phyloP scores from a whole-genome alignment of 2,888 invertebrate species.

The Agrochola lota region DNA sequence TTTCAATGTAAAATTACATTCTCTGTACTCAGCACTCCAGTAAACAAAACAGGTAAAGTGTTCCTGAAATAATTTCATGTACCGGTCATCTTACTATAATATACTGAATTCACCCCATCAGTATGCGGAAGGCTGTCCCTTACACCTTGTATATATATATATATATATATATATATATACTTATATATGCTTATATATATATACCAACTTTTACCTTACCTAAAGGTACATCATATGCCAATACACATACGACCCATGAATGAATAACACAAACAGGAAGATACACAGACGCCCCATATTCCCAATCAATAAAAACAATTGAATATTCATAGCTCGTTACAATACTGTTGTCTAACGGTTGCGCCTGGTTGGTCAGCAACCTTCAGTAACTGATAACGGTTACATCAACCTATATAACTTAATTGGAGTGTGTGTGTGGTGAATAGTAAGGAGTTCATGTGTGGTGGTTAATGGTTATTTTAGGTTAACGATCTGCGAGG shows the following conservation, averaged over 20 bases:
- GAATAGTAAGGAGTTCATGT: slow-evolving; percentile 19
- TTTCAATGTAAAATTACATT: too few relatives aligned
- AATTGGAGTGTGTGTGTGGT: slow-evolving; percentile 43
- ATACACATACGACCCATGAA: not conserved
- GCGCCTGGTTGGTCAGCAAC: slow-evolving; percentile 42
- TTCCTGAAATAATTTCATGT: too few relatives aligned
- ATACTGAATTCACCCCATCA: too few relatives aligned
- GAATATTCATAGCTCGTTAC: slow-evolving; percentile 49
- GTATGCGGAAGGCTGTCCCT: too few relatives aligned
- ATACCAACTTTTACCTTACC: too few relatives aligned
- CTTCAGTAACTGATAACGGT: slow-evolving; percentile 52
- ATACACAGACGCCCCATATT: slow-evolving; percentile 22
- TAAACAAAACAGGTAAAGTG: too few relatives aligned
- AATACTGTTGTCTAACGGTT: slow-evolving; percentile 46
- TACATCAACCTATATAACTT: slow-evolving; percentile 53
- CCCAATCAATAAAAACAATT: slow-evolving; percentile 23
- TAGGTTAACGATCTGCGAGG: slow-evolving; percentile 30
- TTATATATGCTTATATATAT: too few relatives aligned
- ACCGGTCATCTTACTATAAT: too few relatives aligned
- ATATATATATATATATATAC: too few relatives aligned
- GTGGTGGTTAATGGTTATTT: slow-evolving; percentile 35
- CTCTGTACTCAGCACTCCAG: too few relatives aligned
- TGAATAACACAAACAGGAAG: slow-evolving; percentile 11
- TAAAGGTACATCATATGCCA: not conserved
- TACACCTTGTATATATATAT: too few relatives aligned